A percentile compares a stretch with the other conserved stretches of the same genome.
Conservation (phyloP, 2,888 invertebrate species). For the Mactromeris polynyma region DNA sequence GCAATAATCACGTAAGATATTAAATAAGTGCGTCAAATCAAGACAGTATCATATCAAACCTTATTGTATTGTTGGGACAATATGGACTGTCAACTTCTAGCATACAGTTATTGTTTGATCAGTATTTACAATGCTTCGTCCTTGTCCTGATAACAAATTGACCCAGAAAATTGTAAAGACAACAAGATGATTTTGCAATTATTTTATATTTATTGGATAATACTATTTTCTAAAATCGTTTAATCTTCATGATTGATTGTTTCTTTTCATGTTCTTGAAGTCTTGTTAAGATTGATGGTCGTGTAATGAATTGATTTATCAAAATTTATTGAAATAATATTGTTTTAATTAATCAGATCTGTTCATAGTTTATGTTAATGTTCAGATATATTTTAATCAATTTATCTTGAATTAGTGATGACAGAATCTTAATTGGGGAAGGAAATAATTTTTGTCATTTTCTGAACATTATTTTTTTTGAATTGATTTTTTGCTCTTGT, state of each 20-base stretch:
- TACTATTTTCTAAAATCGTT: not conserved
- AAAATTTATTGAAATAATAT: not conserved
- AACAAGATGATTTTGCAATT: not conserved
- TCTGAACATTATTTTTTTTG: too few relatives aligned
- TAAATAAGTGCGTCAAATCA: too few relatives aligned
- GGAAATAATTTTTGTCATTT: too few relatives aligned
- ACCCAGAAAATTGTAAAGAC: not conserved
- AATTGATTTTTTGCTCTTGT: too few relatives aligned
- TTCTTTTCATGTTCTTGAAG: not conserved
- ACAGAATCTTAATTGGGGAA: not conserved
- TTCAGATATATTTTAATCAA: not conserved
- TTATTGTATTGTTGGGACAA: too few relatives aligned
- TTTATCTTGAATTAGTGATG: not conserved
- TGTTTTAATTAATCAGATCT: not conserved
- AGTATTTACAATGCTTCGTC: too few relatives aligned
- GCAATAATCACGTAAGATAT: too few relatives aligned
- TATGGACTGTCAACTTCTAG: too few relatives aligned
- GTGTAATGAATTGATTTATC: constrained; percentile 4
- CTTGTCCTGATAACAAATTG: too few relatives aligned
- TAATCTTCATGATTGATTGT: not conserved
- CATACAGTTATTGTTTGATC: too few relatives aligned
- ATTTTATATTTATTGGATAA: not conserved
- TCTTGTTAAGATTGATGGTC: not conserved
- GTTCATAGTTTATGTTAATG: not conserved
- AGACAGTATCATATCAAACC: too few relatives aligned